Base-by-base conservation (phyloP, 2,888 invertebrate species). In the Hirtodrosophila trivittata region DNA sequence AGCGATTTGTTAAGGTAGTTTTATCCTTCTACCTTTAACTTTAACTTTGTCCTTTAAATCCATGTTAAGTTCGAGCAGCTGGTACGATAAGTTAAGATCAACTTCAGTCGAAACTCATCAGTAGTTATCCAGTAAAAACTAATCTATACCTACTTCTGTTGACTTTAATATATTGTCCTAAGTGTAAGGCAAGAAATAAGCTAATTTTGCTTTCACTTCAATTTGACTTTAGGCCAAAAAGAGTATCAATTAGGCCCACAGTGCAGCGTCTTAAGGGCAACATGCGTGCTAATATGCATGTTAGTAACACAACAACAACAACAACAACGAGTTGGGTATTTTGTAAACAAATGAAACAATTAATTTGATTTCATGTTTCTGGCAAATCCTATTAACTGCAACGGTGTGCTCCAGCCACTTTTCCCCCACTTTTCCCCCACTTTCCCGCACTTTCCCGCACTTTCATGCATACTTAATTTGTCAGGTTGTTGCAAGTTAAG, bases 381-480 rank as follows among this genome's bases (percentile, higher is more conserved):
- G 69, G 56, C 58, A 68, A 81, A 86, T 86, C 73, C 82, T 73
- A 65, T 82, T 84, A 77, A 72, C 75, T 75, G 65, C 66, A 78
- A 56, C 60, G 54, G 37, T 52, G 47, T 59, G 47, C 49, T 38
- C 38, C 58, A 50, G 54, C 51, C 51, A 59, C 56, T 63, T 28
- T 35, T 42, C 3, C 18, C 25, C 28, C 30, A n/a, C 12, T 21
- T 26, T 25, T 8, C 3, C 14, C 9, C 28, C 9, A n/a, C 7
- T 43, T 25, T 43, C 9, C 8, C 28, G 12, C 14, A 49, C 9
- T 16, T 9, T n/a, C 10, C 10, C 25, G 43, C 58, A 66, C 58
- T 56, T 69, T 72, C 86, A 78, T 85, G 83, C 78, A 82, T 85
- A 75, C 86, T 77, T 77, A 77, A 78, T 77, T 75, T 85, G 75